These are phyloP conservation scores for Conomelus anceps DNA, from an alignment of 2,888 invertebrate species.

Conservation along the genomic window DNA sequence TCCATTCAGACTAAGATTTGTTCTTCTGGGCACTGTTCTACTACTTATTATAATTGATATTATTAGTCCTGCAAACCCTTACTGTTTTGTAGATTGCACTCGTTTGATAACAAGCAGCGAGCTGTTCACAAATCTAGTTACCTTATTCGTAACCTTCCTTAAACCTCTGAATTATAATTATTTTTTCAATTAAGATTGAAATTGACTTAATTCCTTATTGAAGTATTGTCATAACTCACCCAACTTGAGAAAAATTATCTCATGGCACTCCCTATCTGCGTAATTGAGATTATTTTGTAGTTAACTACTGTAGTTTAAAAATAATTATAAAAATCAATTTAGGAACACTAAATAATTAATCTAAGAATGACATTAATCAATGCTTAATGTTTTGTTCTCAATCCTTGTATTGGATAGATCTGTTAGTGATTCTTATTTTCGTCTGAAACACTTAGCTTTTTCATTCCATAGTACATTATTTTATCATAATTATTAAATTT, in stretches of 20 bases:
- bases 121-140: too few relatives aligned
- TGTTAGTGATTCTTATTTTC: not conserved
- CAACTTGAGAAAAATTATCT: not conserved
- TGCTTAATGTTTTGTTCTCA: not conserved
- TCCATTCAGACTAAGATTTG: too few relatives aligned
- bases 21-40: too few relatives aligned
- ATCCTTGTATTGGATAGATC: not conserved
- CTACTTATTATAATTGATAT: too few relatives aligned
- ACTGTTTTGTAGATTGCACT: too few relatives aligned
- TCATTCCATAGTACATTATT: not conserved
- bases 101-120: too few relatives aligned
- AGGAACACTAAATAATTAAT: not conserved
- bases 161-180: too few relatives aligned
- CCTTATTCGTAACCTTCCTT: too few relatives aligned
- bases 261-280: not conserved
- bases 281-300: not conserved
- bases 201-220: too few relatives aligned
- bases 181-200: too few relatives aligned
- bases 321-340: not conserved
- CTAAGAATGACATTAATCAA: not conserved
- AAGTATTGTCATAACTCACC: too few relatives aligned
- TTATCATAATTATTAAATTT: not conserved
- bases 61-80: too few relatives aligned
- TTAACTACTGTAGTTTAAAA: not conserved
- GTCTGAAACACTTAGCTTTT: not conserved